A percentile compares a stretch with the other conserved stretches of the same genome.
phyloP scores from a whole-genome alignment of 2,113 vertebrate species.

The Paedocypris sp. region DNA sequence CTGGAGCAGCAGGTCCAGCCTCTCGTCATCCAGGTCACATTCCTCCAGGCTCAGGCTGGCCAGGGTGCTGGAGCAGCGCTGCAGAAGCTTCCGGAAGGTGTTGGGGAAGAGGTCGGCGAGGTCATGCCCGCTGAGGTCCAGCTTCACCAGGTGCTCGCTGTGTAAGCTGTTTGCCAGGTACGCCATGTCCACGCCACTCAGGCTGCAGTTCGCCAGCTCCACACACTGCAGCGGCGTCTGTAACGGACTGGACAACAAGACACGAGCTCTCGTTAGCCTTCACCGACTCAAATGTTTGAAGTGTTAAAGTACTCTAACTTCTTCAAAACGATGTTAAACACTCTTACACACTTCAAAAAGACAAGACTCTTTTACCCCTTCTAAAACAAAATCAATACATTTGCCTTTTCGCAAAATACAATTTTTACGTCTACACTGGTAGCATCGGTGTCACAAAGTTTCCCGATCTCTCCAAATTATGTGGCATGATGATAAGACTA shows the following conservation, averaged over 20 bases:
- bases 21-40: constrained; percentile 70
- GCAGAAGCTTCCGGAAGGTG: constrained; percentile 74
- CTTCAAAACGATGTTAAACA: too few relatives aligned
- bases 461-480: too few relatives aligned
- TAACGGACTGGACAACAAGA: constrained; percentile 64
- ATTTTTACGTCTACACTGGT: too few relatives aligned
- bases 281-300: too few relatives aligned
- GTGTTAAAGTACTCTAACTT: too few relatives aligned
- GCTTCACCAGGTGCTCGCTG: constrained; percentile 63
- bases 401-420: too few relatives aligned
- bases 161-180: constrained; percentile 83
- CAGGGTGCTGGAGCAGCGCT: constrained; percentile 64
- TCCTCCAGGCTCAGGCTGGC: constrained; percentile 73
- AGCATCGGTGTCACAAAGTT: too few relatives aligned
- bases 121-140: constrained; percentile 84
- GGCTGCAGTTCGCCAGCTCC: constrained; percentile 78
- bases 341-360: too few relatives aligned
- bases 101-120: constrained; percentile 65
- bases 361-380: too few relatives aligned
- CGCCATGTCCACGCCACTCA: constrained; percentile 76
- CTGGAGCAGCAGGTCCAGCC: constrained; percentile 59
- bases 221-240: constrained; percentile 71
- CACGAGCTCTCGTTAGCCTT: too few relatives aligned
- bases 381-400: too few relatives aligned
- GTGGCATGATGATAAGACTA: too few relatives aligned